phyloP scores from a whole-genome alignment of 2,888 invertebrate species.

The Phengaris arion region DNA sequence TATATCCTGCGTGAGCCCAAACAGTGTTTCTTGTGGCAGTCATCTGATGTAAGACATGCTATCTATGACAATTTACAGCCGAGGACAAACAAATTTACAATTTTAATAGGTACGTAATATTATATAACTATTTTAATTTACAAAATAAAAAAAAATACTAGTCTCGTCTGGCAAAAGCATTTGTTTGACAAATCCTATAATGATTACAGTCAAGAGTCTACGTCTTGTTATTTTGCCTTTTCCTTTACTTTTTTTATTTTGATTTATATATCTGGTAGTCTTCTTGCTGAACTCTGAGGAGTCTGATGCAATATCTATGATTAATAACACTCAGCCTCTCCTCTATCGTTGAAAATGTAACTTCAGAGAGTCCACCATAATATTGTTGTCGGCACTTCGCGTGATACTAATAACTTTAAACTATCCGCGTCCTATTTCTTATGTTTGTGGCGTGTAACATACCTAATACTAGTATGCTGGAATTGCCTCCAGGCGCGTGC shows the following conservation, averaged over 20 bases:
- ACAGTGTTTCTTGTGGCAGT: not conserved
- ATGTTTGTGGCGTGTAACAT: slow-evolving; percentile 3
- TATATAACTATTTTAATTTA: not conserved
- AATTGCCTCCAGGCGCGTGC: slow-evolving; percentile 11
- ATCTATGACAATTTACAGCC: not conserved
- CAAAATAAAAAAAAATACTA: not conserved
- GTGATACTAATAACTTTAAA: slow-evolving; percentile 2
- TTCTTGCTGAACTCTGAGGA: not conserved
- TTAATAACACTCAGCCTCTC: not conserved
- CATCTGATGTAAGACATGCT: not conserved
- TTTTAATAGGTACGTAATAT: not conserved
- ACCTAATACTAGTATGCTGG: slow-evolving; percentile 5
- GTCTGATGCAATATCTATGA: not conserved
- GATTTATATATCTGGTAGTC: not conserved
- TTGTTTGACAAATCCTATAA: too few species aligned
- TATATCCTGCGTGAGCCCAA: too few species aligned
- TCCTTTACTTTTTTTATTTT: too few species aligned
- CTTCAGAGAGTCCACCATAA: not conserved
- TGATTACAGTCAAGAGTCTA: too few species aligned
- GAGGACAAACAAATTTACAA: too few species aligned
- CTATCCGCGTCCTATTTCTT: slow-evolving; percentile 18
- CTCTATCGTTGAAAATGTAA: not conserved
- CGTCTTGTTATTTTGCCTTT: not conserved
- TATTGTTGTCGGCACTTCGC: slow-evolving; percentile 26
- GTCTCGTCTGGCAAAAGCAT: too few species aligned